Base-by-base conservation (phyloP, 1,140 invertebrate species). In the Lysiphlebus fabarum region DNA sequence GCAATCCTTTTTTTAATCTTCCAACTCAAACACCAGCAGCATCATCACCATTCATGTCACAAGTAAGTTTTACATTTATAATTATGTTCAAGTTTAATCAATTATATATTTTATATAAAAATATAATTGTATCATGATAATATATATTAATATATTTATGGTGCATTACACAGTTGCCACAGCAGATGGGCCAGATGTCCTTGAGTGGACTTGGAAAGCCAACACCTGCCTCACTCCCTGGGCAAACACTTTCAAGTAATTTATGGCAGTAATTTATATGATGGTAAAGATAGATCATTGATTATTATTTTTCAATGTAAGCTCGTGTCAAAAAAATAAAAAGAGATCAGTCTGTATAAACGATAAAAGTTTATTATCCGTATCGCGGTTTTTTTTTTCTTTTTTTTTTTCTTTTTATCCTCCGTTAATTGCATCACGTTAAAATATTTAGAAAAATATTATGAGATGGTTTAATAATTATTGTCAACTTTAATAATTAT, bases 151-250 rank as follows among this genome's bases (percentile, higher is more conserved):
- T 11, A n/a, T 53, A 5, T 14, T n/a, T 40, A 44, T 65, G 47
- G 38, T 37, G 43, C 61, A 56, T 61, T 65, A 76, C 73, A 33
- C 59, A 84, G 82, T 72, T 85, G 66, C 80, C 82, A 12, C 82
- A 84, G 65, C 83, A 83, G 70, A 83, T 84, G 80, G 74, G 78
- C n/a, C 73, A 78, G 63, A 76, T 84, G 72, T 80, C 78, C 49
- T 61, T 84, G 51, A 73, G 76, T 36, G 70, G 69, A 43, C 67
- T 73, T 48, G 69, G 67, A 54, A 78, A 76, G 58, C 64, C 76
- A 58, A 49, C 71, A 38, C 26, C 72, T 42, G 26, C 70, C 14
- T 53, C 67, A 51, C 65, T 77, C 59, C 65, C 75, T 33, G 78
- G 76, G 11, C 79, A 81, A 60, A 82, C 80, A 4, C 70, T 83